phyloP scores from a whole-genome alignment of 2,888 invertebrate species.

The Ypsolopha sequella region DNA sequence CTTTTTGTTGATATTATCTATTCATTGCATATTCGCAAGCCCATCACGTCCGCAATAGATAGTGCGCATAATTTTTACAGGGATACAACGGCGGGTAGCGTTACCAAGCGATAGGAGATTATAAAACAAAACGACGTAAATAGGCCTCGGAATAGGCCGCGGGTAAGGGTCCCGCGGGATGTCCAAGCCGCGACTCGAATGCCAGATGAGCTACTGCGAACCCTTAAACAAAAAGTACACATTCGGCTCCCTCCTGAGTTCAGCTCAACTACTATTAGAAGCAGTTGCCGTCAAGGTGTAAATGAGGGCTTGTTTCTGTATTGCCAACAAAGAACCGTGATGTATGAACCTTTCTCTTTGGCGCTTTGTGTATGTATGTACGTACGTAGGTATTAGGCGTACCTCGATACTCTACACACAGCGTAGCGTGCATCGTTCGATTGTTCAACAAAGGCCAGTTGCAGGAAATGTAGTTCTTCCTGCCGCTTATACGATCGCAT shows the following conservation, averaged over 20 bases:
- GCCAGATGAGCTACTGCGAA: constrained; percentile 44
- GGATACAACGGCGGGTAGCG: constrained; percentile 39
- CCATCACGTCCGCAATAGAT: constrained; percentile 59
- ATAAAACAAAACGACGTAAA: constrained; percentile 68
- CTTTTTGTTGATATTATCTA: constrained; percentile 24
- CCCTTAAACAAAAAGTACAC: constrained; percentile 1
- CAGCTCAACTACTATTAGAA: background rate
- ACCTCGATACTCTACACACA: background rate
- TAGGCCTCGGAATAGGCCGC: constrained; percentile 56
- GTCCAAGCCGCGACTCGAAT: constrained; percentile 58
- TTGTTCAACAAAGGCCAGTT: constrained; percentile 33
- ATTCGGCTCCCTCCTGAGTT: background rate
- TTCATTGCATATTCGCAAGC: constrained; percentile 56
- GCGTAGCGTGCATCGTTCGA: constrained; percentile 16
- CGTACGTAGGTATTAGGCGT: background rate
- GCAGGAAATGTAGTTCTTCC: constrained; percentile 28
- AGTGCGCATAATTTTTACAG: constrained; percentile 63
- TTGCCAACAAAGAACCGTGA: background rate
- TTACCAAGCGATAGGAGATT: constrained; percentile 66
- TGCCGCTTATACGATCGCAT: constrained; percentile 23
- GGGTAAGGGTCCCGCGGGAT: constrained; percentile 58
- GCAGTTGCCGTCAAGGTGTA: background rate
- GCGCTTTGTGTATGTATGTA: background rate
- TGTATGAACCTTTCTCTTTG: background rate
- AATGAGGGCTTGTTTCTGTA: background rate